These are phyloP conservation scores for Rhagonycha fulva DNA, from an alignment of 2,888 invertebrate genomes.

Conservation along the genomic window DNA sequence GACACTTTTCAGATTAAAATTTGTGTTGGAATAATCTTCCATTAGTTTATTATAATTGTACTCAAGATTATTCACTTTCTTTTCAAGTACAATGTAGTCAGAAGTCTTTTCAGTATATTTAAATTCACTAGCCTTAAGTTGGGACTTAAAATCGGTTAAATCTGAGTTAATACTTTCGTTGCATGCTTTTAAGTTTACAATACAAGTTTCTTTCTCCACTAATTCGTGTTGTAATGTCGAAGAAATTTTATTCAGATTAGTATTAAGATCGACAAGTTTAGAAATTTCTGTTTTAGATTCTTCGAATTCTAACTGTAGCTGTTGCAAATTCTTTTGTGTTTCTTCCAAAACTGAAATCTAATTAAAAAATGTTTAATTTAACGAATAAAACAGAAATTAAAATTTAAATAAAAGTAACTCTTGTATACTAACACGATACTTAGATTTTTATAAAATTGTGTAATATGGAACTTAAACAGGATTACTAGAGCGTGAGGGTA, in stretches of 20 bases:
- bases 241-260: background rate
- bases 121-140: background rate
- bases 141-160: background rate
- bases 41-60: conserved; percentile 15
- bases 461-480: too few species aligned
- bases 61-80: conserved; percentile 13
- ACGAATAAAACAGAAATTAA: background rate
- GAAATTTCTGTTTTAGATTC: background rate
- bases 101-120: conserved; percentile 4
- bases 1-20: conserved; percentile 16
- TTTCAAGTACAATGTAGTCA: conserved; percentile 5
- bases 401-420: background rate
- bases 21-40: conserved; percentile 20
- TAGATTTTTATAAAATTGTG: too few species aligned
- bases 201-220: background rate
- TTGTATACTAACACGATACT: background rate
- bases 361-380: background rate
- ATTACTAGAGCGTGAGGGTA: too few species aligned
- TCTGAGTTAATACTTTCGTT: background rate
- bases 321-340: conserved; percentile 3
- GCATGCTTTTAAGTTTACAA: background rate
- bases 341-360: conserved; percentile 6
- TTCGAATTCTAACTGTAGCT: conserved; percentile 4
- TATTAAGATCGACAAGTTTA: background rate
- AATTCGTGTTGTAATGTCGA: background rate